These are phyloP conservation scores for Thamnophis elegans DNA, from an alignment of 2,797 vertebrate species.

Conservation along the genomic window DNA sequence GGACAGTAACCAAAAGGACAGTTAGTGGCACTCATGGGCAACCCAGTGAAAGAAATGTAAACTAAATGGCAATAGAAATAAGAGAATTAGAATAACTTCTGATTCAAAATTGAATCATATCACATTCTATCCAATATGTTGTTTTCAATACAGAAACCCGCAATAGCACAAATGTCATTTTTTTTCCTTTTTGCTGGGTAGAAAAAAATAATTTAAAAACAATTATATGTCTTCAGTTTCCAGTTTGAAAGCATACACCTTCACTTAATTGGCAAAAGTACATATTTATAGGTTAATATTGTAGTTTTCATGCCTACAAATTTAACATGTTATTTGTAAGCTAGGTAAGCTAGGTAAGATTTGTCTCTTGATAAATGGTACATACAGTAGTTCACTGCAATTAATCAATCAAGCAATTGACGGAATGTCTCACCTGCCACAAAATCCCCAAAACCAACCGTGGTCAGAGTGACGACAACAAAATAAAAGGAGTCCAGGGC, in stretches of 20 bases:
- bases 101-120: not conserved
- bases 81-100: not conserved
- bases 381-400: not conserved
- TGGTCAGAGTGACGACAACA: conserved; percentile 96
- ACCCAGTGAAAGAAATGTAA: not conserved
- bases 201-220: not conserved
- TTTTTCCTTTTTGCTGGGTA: not conserved
- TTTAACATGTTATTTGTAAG: not conserved
- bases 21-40: not conserved
- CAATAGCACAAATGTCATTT: not conserved
- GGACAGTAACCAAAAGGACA: not conserved
- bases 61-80: not conserved
- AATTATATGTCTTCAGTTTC: not conserved
- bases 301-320: conserved; percentile 17
- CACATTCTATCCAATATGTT: not conserved
- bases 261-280: conserved; percentile 8
- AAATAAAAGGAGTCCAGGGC: conserved; percentile 96
- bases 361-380: not conserved
- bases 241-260: not conserved
- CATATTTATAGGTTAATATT: conserved; percentile 37
- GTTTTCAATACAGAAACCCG: not conserved
- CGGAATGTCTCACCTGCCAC: conserved; percentile 87
- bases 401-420: not conserved
- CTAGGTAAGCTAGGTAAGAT: not conserved
- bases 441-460: conserved; percentile 95